Percentiles rank a stretch among this genome's conserved stretches.
These are phyloP conservation scores for Pangasianodon gigas DNA, from an alignment of 2,113 vertebrate genomes.

Conservation along the genomic window DNA sequence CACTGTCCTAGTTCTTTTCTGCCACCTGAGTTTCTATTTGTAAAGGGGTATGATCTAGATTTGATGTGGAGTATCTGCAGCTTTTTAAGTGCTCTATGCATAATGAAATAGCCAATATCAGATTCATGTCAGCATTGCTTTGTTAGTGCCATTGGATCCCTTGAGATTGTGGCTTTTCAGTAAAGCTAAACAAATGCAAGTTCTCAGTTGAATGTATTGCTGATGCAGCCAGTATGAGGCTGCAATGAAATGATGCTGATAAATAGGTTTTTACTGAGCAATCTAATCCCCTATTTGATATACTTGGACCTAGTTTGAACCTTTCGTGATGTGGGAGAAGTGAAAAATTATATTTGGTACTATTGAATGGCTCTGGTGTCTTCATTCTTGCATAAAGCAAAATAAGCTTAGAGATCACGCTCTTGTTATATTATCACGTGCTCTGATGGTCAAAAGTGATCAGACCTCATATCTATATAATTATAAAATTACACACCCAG, in stretches of 20 bases:
- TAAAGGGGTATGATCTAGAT: constrained; percentile 11
- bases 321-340: neutral
- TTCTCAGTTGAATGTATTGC: neutral
- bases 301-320: neutral
- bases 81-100: constrained; percentile 7
- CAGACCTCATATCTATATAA: no score
- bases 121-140: constrained; percentile 7
- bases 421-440: neutral
- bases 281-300: neutral
- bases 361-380: neutral
- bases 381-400: constrained; percentile 8
- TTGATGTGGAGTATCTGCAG: neutral
- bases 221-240: neutral
- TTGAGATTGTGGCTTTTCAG: neutral
- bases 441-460: no score
- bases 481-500: no score
- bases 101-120: constrained; percentile 18
- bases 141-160: neutral
- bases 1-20: constrained; percentile 13
- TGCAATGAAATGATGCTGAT: constrained; percentile 21
- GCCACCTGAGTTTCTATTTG: neutral
- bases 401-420: neutral
- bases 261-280: neutral
- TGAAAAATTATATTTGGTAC: neutral
- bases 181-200: neutral